Percentiles rank a stretch among this genome's conserved stretches.
Evolutionary conservation across 2,888 invertebrate genomes (phyloP).

Genomic region (Timandra comae): DNA sequence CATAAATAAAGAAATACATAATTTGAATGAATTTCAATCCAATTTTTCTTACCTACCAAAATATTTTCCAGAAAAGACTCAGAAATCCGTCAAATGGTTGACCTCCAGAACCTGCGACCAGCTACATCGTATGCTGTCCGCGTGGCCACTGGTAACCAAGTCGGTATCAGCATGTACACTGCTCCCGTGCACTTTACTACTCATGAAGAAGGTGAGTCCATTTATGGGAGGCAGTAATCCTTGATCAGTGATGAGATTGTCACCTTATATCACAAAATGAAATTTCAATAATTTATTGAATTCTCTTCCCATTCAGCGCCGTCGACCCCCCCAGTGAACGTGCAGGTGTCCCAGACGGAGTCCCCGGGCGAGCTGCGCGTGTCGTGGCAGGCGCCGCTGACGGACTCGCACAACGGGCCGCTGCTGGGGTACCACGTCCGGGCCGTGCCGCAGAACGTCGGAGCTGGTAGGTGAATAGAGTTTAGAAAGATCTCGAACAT

Average conservation of each 20-base stretch:
- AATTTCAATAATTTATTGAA: background rate
- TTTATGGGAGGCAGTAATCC: no score
- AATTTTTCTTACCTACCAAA: no score
- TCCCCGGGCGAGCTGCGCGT: constrained; percentile 61
- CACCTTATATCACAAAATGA: no score
- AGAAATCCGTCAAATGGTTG: constrained; percentile 52
- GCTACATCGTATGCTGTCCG: constrained; percentile 59
- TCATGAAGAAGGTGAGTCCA: constrained; percentile 60
- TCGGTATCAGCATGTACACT: constrained; percentile 60
- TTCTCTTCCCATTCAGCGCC: constrained; percentile 45
- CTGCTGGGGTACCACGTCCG: constrained; percentile 62
- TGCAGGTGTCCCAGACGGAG: constrained; percentile 58
- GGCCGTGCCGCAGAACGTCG: constrained; percentile 55
- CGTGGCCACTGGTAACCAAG: constrained; percentile 65
- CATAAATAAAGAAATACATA: no score
- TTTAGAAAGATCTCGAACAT: background rate
- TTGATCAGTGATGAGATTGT: no score
- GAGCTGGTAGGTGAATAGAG: constrained; percentile 32
- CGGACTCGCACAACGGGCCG: constrained; percentile 58
- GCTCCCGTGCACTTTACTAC: constrained; percentile 64
- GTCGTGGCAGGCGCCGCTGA: constrained; percentile 58
- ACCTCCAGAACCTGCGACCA: constrained; percentile 55
- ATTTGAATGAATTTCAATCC: no score
- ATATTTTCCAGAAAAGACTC: constrained; percentile 46
- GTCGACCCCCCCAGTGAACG: constrained; percentile 53